Evolutionary conservation across 1,140 invertebrate species (phyloP), one percentile per base, ranked within the genome.

Genomic region (Solenopsis invicta): DNA sequence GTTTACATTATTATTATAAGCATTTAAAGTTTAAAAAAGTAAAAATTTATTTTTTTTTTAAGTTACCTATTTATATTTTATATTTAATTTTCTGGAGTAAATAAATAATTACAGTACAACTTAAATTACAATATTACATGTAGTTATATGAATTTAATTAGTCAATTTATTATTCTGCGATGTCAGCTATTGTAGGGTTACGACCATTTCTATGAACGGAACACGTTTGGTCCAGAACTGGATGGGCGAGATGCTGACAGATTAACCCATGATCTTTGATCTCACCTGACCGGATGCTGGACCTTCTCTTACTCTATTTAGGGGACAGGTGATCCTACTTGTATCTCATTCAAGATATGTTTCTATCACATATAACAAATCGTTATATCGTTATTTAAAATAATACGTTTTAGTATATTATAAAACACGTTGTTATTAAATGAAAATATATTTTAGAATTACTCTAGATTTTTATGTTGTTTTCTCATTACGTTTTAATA

Each of bases 271-370:
- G 93, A 93, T 93, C 93, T 93, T 62, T 93, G 92, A 93, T 92
- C 93, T 91, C 88, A 92, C 90, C 88, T 92, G 90, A 92, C 88
- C 29, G 90, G 92, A 94, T 94, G 92, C 93, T 94, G 94, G 89
- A 93, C 92, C 89, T 93, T 37, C 34, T 80, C 50, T 56, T 12
- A 67, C 85, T 82, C 69, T 76, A 76, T 84, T 54, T 52, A 21
- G 13, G 10, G 0, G 13, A 62, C 80, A 84, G 56, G 80, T 84
- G 80, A n/a, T 50, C 18, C 41, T 21, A 82, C 5, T 74, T 81
- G 13, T 52, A 54, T 69, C 29, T 45, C 21, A 52, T 54, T 52
- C 3, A 64, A 54, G 21, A 48, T 29, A 61, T 24, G 1, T 74
- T 74, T 61, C 24, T 6, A 41, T 34, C 12, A 4, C 24, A 9